These are phyloP conservation scores for Xiphophorus couchianus DNA, from an alignment of 2,113 vertebrate genomes.

Conservation along the genomic window DNA sequence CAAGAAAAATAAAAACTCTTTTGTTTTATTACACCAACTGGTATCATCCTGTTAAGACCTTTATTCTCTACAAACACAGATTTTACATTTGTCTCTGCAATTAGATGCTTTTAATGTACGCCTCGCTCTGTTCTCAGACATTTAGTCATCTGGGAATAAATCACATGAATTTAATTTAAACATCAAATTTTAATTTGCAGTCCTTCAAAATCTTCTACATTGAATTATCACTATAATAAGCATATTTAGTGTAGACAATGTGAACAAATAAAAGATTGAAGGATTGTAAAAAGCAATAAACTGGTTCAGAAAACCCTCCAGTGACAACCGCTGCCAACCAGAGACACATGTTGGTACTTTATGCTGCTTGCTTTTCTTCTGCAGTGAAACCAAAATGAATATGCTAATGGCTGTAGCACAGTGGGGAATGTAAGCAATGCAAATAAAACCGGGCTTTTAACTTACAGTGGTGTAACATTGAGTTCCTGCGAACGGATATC, in stretches of 20 bases:
- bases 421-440: constrained; percentile 36
- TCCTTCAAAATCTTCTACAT: constrained; percentile 18
- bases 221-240: constrained; percentile 59
- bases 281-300: constrained; percentile 53
- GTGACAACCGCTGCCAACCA: constrained; percentile 40
- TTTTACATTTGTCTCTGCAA: not conserved
- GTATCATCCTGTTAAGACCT: too few relatives aligned
- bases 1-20: not conserved
- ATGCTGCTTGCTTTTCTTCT: constrained; percentile 44
- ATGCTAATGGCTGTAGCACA: constrained; percentile 55
- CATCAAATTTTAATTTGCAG: constrained; percentile 20
- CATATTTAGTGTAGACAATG: constrained; percentile 24
- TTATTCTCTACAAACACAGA: not conserved
- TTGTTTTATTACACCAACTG: not conserved
- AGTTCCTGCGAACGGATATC: constrained; percentile 22
- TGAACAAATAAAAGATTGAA: constrained; percentile 53
- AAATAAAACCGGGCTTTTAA: constrained; percentile 60
- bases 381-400: constrained; percentile 54
- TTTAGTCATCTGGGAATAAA: constrained; percentile 40
- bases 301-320: constrained; percentile 31
- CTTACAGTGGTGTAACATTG: constrained; percentile 35
- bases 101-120: not conserved
- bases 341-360: constrained; percentile 30
- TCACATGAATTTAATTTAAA: constrained; percentile 38
- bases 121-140: constrained; percentile 6